A percentile compares a stretch with the other conserved stretches of the same genome.
Evolutionary conservation across 2,797 vertebrate species (phyloP).

Genomic region (Monodelphis domestica): DNA sequence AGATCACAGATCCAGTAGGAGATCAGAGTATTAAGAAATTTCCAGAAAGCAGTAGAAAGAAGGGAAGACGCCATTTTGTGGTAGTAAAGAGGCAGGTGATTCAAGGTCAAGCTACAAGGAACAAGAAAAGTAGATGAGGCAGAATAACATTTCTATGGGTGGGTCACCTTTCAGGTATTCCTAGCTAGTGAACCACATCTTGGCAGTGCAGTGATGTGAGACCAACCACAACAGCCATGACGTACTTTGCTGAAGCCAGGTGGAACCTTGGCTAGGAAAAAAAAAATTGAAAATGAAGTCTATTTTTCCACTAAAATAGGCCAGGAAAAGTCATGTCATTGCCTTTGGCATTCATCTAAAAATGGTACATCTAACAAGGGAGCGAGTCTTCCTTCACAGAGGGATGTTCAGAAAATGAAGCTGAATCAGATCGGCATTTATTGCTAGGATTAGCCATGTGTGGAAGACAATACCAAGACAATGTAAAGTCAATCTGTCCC

Average conservation of each 20-base stretch:
- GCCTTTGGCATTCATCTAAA: neutral
- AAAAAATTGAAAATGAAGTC: neutral
- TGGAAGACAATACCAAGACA: neutral
- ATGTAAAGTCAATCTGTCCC: neutral
- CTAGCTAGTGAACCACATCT: neutral
- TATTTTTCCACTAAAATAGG: neutral
- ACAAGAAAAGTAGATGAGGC: neutral
- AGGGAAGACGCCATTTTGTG: neutral
- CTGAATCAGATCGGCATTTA: neutral
- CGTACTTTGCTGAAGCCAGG: neutral
- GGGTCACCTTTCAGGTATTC: neutral
- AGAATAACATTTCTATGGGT: neutral
- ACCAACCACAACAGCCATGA: neutral
- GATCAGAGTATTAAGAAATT: neutral
- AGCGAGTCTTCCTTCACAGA: neutral
- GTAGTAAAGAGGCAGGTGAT: neutral
- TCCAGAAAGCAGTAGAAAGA: neutral
- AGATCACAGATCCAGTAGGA: neutral
- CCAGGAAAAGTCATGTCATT: neutral
- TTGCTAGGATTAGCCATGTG: neutral
- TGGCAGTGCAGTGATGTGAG: neutral
- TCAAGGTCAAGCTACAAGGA: neutral
- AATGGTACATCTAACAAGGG: neutral
- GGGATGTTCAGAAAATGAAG: neutral
- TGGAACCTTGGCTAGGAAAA: neutral